These are phyloP conservation scores for Sceloporus undulatus DNA, from an alignment of 2,113 vertebrate species.

Conservation along the genomic window DNA sequence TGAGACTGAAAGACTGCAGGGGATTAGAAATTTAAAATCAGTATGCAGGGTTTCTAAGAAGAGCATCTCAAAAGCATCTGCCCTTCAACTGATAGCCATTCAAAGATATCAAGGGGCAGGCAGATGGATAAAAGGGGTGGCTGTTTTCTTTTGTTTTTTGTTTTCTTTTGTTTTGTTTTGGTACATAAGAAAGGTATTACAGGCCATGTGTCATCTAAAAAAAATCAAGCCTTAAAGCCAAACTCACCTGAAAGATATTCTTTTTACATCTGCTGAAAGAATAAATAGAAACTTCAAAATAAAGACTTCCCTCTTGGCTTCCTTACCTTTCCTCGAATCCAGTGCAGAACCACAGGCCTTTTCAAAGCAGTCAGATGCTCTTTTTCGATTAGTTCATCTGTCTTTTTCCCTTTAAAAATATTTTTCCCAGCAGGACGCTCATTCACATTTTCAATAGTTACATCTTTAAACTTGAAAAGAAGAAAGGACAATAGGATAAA, in stretches of 20 bases:
- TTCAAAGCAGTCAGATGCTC: slow-evolving; percentile 83
- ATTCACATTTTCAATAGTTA: slow-evolving; percentile 83
- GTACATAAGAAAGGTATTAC: no score
- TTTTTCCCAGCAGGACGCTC: slow-evolving; percentile 81
- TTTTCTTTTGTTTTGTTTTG: no score
- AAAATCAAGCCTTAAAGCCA: not conserved
- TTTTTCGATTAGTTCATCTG: slow-evolving; percentile 82
- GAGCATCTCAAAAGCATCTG: no score
- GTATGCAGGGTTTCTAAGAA: no score
- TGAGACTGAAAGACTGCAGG: no score
- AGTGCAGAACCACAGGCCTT: slow-evolving; percentile 88
- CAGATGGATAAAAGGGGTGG: no score
- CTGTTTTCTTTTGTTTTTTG: no score
- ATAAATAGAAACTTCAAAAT: slow-evolving; percentile 28
- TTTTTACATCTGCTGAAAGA: slow-evolving; percentile 3
- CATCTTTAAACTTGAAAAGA: slow-evolving; percentile 85
- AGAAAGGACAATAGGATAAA: slow-evolving; percentile 38
- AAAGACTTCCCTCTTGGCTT: slow-evolving; percentile 25
- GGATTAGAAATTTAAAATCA: no score
- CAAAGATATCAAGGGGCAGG: no score
- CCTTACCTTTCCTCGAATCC: slow-evolving; percentile 90
- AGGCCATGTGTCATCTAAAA: no score
- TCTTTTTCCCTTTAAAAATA: slow-evolving; percentile 84
- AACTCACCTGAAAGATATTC: no score
- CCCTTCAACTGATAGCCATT: no score